Evolutionary conservation across 2,888 invertebrate species (phyloP).

Genomic region (Sisyra terminalis): DNA sequence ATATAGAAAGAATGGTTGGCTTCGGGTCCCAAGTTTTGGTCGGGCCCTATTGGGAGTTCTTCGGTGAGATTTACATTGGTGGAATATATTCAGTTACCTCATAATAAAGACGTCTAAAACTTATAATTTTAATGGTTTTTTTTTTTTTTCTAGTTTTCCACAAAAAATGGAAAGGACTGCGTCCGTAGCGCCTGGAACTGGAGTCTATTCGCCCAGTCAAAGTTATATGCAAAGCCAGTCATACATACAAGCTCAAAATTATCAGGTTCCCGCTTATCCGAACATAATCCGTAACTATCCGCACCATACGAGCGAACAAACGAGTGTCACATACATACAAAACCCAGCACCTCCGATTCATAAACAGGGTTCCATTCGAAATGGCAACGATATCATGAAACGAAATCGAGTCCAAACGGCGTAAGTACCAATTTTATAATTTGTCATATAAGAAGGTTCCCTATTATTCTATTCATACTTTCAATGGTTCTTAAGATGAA

Average conservation of each 20-base stretch:
- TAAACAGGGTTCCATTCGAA: conserved; percentile 47
- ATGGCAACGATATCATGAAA: conserved; percentile 43
- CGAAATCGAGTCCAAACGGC: conserved; percentile 47
- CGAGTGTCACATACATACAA: conserved; percentile 22
- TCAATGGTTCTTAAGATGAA: too few species aligned
- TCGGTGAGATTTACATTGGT: too few species aligned
- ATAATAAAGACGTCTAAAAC: background rate
- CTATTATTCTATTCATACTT: too few species aligned
- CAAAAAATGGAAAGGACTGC: conserved; percentile 28
- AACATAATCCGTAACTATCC: conserved; percentile 14
- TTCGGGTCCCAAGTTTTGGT: too few species aligned
- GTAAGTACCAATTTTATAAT: conserved; percentile 27
- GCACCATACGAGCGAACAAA: background rate
- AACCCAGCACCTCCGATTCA: conserved; percentile 30
- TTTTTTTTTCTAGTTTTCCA: conserved; percentile 24
- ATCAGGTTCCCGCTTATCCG: conserved; percentile 12
- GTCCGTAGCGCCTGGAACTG: conserved; percentile 18
- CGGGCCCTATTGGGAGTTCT: too few species aligned
- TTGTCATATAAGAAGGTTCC: background rate
- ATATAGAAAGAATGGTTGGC: too few species aligned
- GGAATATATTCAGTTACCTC: background rate
- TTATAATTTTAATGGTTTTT: conserved; percentile 7
- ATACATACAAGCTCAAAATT: conserved; percentile 27
- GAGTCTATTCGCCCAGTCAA: conserved; percentile 18
- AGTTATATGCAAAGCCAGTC: conserved; percentile 22